Base-by-base conservation (phyloP, 2,888 invertebrate species). In the Timandra comae region DNA sequence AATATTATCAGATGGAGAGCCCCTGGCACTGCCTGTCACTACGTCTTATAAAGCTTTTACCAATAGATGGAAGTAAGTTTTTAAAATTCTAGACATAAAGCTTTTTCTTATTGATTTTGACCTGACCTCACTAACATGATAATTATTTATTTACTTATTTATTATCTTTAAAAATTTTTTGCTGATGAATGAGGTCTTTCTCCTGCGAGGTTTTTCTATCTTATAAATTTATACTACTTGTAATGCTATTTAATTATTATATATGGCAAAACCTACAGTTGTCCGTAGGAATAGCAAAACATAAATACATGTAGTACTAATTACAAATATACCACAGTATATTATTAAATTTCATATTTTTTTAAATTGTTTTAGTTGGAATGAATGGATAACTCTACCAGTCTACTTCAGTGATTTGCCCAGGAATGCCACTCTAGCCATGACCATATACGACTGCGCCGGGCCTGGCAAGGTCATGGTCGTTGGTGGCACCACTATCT, bases 331-430 rank as follows among this genome's bases (percentile, higher is more conserved):
- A n/a, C n/a, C n/a, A n/a, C n/a, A n/a, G n/a, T n/a, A n/a, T n/a
- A n/a, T n/a, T n/a, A n/a, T n/a, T 22, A 22, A 7, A 2, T 5
- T 20, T 20, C 20, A 5, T 20, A 2, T 20, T n/a, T n/a, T 31
- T 13, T 5, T 24, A 23, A 7, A 19, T 19, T 30, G 28, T 77
- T 84, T 10, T 67, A 97, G 97, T 65, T 99, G 98, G 98, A 98
- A 98, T 69, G 98, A 99, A 79, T 98, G 98, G 98, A 88, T 99
- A 19, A 92, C 91, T 0, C 81, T 99, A 33, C 98, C 98, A 0
- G 88, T 98, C 19, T 92, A 92, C 68, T 98, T 93, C 77, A 94
- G 94, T 61, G 97, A 98, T 70, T 77, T 99, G 21, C 98, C 98
- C 0, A 87, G 96, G 35, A 93, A 93, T 61, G 92, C 98, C 1